Evolutionary conservation across 2,113 vertebrate species (phyloP), one percentile per base, ranked within the genome.

Genomic region (Cynocephalus volans): DNA sequence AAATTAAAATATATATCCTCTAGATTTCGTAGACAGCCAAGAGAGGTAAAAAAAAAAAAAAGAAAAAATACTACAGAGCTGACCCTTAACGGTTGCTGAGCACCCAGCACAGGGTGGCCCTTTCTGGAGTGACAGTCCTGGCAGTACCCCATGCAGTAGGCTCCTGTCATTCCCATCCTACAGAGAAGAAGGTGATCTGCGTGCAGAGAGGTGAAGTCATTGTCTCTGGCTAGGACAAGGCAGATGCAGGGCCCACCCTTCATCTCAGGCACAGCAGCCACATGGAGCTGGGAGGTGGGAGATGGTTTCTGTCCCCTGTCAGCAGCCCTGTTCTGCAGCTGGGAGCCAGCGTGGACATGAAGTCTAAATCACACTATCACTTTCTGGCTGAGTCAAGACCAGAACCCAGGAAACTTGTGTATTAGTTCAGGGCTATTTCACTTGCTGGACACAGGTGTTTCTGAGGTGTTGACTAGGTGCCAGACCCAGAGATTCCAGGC

Each of bases 391-490:
- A 60, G 45, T 90, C 62, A 52, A 73, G 77, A 52, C 17, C 54
- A 17, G 45, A 52, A 36, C 45, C 11, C 45, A 11, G 33, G n/a
- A 3, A 41, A 26, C 23, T 21, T 2, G 0, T 15, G 26, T 33
- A 41, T 77, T 2, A 1, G 52, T 70, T 72, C 9, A 14, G 54
- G 41, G 26, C 76, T 21, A 9, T 62, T 24, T 41, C 58, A 36
- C 23, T 79, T 19, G 0, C 56, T n/a, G 28, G 15, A 18, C n/a
- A 0, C 11, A 4, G 60, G 64, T 54, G 45, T 41, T 72, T 36
- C 24, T 52, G 1, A 28, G 3, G 48, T 84, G n/a, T 50, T 0
- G 6, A 8, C 3, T 5, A 17, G 3, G 2, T 73, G 18, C 1
- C 12, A 93, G 58, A 8, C 26, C 33, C 5, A 31, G 67, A n/a